A percentile compares a stretch with the other conserved stretches of the same genome.
phyloP scores from a whole-genome alignment of 2,113 vertebrate genomes.

The Anoplopoma fimbria region DNA sequence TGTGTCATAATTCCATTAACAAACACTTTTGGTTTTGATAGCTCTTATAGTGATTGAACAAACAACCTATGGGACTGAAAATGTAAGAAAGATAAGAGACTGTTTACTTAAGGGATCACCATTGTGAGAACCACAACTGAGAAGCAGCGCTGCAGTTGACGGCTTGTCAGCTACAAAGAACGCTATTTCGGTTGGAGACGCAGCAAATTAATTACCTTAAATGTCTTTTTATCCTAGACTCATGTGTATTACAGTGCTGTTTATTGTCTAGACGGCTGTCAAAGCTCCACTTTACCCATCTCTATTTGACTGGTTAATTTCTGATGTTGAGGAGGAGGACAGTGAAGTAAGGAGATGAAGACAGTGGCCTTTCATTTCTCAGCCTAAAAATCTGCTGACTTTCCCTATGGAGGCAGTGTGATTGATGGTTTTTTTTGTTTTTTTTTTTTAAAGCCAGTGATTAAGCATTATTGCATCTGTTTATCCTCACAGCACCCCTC shows the following conservation, averaged over 20 bases:
- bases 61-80: not conserved
- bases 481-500: constrained; percentile 22
- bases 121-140: not conserved
- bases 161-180: not conserved
- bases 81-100: not conserved
- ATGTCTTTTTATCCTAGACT: not conserved
- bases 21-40: not conserved
- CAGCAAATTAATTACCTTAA: constrained; percentile 34
- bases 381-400: constrained; percentile 28
- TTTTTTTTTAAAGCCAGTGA: constrained; percentile 26
- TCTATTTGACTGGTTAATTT: constrained; percentile 37
- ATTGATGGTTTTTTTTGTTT: constrained; percentile 31
- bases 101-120: not conserved
- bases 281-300: constrained; percentile 34
- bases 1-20: not conserved
- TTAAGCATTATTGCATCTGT: constrained; percentile 36
- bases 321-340: constrained; percentile 32
- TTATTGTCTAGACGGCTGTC: constrained; percentile 42
- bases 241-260: constrained; percentile 1
- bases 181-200: constrained; percentile 1
- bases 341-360: constrained; percentile 22
- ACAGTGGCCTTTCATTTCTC: constrained; percentile 33
- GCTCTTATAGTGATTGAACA: not conserved
- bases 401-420: constrained; percentile 12
- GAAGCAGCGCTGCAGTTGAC: not conserved